Percentiles rank a stretch among this genome's conserved stretches.
These are phyloP conservation scores for Oscheius myriophilus DNA, from an alignment of 2,888 invertebrate species.

Conservation along the genomic window DNA sequence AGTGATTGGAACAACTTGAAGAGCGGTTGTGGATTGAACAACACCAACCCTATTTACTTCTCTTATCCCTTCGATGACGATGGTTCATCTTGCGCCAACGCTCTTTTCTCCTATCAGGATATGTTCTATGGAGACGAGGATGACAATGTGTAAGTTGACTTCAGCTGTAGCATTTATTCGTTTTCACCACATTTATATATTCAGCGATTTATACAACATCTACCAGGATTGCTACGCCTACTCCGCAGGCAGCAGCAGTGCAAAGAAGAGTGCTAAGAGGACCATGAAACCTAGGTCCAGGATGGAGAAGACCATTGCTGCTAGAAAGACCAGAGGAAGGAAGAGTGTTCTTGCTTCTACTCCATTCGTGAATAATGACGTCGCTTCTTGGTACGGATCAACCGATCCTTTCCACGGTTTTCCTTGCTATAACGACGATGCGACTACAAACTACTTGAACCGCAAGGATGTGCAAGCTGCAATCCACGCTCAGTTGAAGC, in stretches of 20 bases:
- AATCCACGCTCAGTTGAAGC: slow-evolving; percentile 50
- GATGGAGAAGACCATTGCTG: slow-evolving; percentile 11
- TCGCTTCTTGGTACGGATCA: slow-evolving; percentile 53
- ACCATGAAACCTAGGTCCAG: slow-evolving; percentile 21
- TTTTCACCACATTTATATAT: too few species aligned
- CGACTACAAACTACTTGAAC: slow-evolving; percentile 57
- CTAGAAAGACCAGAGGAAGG: slow-evolving; percentile 14
- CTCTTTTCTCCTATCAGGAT: slow-evolving; percentile 35
- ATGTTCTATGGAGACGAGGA: slow-evolving; percentile 34
- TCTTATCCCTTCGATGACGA: slow-evolving; percentile 36
- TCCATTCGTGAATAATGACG: slow-evolving; percentile 32
- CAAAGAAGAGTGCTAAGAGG: not conserved
- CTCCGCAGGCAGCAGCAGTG: not conserved
- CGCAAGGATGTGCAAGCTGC: slow-evolving; percentile 58
- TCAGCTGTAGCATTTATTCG: not conserved
- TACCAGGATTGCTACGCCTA: slow-evolving; percentile 53
- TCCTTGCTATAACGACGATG: slow-evolving; percentile 57
- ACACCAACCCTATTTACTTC: slow-evolving; percentile 39
- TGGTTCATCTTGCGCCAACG: slow-evolving; percentile 33
- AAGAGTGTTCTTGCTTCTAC: not conserved
- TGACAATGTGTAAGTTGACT: not conserved
- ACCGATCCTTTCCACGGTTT: slow-evolving; percentile 59
- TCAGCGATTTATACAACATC: slow-evolving; percentile 49
- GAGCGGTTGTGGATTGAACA: slow-evolving; percentile 34
- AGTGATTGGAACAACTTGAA: slow-evolving; percentile 53